phyloP scores from a whole-genome alignment of 2,113 vertebrate genomes.

The Oophaga pumilio region DNA sequence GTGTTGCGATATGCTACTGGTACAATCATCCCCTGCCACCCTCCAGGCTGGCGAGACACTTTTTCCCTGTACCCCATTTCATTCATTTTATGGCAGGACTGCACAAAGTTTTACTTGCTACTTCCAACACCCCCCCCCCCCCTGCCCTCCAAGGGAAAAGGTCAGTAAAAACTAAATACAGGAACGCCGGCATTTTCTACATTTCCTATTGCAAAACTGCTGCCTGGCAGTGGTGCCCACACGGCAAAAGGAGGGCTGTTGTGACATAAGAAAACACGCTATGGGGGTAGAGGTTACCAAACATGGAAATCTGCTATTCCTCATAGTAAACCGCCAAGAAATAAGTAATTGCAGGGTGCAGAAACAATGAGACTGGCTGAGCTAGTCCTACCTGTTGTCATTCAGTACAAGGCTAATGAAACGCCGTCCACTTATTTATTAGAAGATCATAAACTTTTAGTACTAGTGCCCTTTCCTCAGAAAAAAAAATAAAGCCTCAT shows the following conservation, averaged over 20 bases:
- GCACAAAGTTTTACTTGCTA: neutral
- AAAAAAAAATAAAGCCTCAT: no score
- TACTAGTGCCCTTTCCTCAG: no score
- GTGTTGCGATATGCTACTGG: neutral
- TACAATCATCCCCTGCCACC: neutral
- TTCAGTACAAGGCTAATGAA: no score
- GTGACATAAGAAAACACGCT: neutral
- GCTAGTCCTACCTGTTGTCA: slow-evolving; percentile 13
- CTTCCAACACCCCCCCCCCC: neutral
- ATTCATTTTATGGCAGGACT: neutral
- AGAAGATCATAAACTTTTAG: no score
- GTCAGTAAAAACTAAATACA: neutral
- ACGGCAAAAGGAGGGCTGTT: neutral
- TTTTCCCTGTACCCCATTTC: slow-evolving; percentile 3
- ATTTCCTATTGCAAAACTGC: slow-evolving; percentile 29
- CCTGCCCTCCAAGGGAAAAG: no score
- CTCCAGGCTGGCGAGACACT: neutral
- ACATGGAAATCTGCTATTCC: slow-evolving; percentile 4
- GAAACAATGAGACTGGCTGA: neutral
- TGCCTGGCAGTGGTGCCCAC: neutral
- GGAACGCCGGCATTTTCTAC: neutral
- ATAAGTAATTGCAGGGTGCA: neutral
- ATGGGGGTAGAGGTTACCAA: slow-evolving; percentile 19
- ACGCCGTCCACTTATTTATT: no score
- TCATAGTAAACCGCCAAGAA: neutral